A percentile compares a stretch with the other conserved stretches of the same genome.
Evolutionary conservation across 2,797 vertebrate genomes (phyloP).

Genomic region (Hyperoplus lanceolatus): DNA sequence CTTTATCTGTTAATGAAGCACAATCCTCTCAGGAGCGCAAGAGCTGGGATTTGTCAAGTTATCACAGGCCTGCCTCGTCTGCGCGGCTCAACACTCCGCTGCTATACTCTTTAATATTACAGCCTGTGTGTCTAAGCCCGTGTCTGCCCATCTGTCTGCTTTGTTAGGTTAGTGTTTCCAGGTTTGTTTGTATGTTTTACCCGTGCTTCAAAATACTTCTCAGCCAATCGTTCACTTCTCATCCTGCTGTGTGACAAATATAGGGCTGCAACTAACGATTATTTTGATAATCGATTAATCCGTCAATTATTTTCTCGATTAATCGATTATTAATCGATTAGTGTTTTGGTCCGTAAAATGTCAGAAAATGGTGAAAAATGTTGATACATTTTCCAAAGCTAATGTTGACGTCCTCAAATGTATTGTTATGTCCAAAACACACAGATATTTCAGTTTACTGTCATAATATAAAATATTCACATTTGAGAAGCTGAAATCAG

Average conservation of each 20-base stretch:
- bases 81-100: conserved; percentile 31
- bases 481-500: too few relatives aligned
- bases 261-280: too few relatives aligned
- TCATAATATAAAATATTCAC: too few relatives aligned
- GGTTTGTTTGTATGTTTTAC: background rate
- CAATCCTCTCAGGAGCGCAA: conserved; percentile 67
- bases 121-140: conserved; percentile 19
- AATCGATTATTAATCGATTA: too few relatives aligned
- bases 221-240: background rate
- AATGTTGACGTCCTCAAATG: too few relatives aligned
- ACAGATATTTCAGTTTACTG: too few relatives aligned
- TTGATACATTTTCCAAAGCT: too few relatives aligned
- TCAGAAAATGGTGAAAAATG: too few relatives aligned
- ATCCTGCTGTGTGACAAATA: background rate
- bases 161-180: background rate
- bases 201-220: conserved; percentile 6
- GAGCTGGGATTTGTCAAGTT: conserved; percentile 65
- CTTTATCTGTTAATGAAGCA: conserved; percentile 77
- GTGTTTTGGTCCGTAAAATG: too few relatives aligned
- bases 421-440: too few relatives aligned
- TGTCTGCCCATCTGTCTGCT: conserved; percentile 27
- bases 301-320: too few relatives aligned
- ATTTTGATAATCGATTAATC: too few relatives aligned
- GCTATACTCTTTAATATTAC: conserved; percentile 38
- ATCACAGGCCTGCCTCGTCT: conserved; percentile 38